Conservation (phyloP, 2,113 vertebrate species). For the Callaeas wilsoni region DNA sequence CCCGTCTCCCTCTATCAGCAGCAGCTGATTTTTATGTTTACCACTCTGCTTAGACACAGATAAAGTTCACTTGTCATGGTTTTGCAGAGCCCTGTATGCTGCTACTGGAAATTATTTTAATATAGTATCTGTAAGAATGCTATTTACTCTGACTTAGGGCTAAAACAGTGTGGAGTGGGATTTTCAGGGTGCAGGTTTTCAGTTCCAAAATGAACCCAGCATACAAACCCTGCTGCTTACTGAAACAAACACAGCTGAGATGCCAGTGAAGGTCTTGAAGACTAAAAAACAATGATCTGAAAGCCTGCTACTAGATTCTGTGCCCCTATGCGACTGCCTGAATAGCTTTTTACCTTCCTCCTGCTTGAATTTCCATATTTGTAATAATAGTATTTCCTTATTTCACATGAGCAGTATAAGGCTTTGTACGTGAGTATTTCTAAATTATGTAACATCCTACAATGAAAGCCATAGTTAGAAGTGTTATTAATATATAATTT, state of each 20-base stretch:
- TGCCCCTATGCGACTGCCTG: neutral
- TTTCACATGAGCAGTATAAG: neutral
- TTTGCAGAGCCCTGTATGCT: neutral
- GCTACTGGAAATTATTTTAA: neutral
- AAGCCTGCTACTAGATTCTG: neutral
- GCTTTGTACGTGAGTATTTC: neutral
- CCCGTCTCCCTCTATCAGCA: neutral
- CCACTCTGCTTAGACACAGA: neutral
- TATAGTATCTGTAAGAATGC: neutral
- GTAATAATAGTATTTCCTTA: neutral
- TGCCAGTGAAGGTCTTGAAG: neutral
- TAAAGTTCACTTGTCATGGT: neutral
- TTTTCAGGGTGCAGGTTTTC: neutral
- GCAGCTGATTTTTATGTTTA: neutral
- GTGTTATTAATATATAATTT: neutral
- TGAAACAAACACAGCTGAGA: neutral
- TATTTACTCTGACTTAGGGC: neutral
- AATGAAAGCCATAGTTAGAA: neutral
- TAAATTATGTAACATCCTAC: neutral
- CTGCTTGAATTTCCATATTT: neutral
- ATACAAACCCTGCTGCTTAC: neutral
- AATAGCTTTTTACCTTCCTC: neutral
- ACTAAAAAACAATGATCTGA: neutral
- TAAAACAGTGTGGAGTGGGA: neutral
- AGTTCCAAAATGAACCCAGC: neutral